phyloP scores from a whole-genome alignment of 1,140 invertebrate species.

The Drosophila pachea region DNA sequence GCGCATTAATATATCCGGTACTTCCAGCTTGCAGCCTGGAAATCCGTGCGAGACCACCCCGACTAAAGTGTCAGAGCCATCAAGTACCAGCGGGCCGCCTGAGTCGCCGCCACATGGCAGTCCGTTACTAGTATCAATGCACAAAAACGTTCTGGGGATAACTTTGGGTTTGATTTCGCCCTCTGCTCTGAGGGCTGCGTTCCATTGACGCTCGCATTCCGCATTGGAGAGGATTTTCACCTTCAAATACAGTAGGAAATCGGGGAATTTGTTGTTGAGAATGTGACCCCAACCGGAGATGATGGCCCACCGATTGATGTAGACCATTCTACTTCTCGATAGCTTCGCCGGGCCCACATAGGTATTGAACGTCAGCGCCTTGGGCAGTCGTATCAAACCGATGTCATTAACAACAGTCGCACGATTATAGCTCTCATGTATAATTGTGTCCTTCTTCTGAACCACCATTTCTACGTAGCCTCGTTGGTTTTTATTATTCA shows the following conservation, averaged over 20 bases:
- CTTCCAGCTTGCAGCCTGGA: conserved; percentile 13
- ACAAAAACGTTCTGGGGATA: conserved; percentile 36
- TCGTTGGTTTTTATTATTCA: not conserved
- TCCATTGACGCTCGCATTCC: conserved; percentile 48
- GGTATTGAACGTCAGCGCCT: conserved; percentile 16
- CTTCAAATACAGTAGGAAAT: conserved; percentile 34
- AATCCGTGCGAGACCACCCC: conserved; percentile 57
- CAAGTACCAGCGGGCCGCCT: conserved; percentile 47
- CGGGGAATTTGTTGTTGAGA: not conserved
- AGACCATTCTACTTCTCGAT: conserved; percentile 3
- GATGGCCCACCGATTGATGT: conserved; percentile 7
- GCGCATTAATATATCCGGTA: conserved; percentile 50
- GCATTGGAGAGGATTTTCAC: conserved; percentile 41
- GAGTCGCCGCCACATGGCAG: conserved; percentile 58
- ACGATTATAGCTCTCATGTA: conserved; percentile 35
- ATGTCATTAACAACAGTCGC: conserved; percentile 38
- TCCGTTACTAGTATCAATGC: conserved; percentile 39
- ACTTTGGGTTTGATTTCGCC: conserved; percentile 7
- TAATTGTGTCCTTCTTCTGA: conserved; percentile 9
- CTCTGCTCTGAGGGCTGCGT: conserved; percentile 8
- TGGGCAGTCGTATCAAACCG: conserved; percentile 37
- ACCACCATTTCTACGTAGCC: conserved; percentile 11
- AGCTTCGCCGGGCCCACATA: conserved; percentile 28
- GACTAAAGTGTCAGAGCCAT: conserved; percentile 41
- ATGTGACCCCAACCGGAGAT: conserved; percentile 53